These are phyloP conservation scores for Eretmocerus hayati DNA, from an alignment of 2,888 invertebrate species.

Conservation along the genomic window DNA sequence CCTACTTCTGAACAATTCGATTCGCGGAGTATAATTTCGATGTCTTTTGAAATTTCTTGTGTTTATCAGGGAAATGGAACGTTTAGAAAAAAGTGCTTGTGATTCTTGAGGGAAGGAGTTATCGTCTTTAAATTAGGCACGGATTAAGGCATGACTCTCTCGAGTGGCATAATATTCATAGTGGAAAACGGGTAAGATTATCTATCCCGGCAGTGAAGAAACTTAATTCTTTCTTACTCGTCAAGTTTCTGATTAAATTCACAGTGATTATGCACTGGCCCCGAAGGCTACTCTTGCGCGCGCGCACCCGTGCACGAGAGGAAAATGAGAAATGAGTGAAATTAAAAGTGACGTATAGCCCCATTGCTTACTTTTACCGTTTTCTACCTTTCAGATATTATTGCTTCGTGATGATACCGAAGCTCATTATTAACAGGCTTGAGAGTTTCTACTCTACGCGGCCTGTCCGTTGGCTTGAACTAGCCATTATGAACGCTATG, in stretches of 20 bases:
- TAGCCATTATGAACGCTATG: too few species aligned
- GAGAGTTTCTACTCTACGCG: too few species aligned
- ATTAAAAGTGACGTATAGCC: neutral
- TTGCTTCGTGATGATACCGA: too few species aligned
- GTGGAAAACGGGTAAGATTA: constrained; percentile 4
- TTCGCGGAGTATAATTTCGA: too few species aligned
- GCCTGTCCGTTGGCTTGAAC: too few species aligned
- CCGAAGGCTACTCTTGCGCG: too few species aligned
- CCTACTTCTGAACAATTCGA: too few species aligned
- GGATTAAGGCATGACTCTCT: constrained; percentile 5
- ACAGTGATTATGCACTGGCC: constrained; percentile 3
- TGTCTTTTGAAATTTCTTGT: too few species aligned
- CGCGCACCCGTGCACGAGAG: neutral
- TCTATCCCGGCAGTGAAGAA: neutral
- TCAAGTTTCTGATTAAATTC: constrained; percentile 6
- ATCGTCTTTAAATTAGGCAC: constrained; percentile 10
- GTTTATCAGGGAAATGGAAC: too few species aligned
- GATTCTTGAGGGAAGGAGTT: too few species aligned
- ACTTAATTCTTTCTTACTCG: constrained; percentile 4
- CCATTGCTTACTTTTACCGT: neutral
- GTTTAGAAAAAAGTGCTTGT: too few species aligned
- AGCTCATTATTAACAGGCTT: too few species aligned
- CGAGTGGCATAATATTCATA: constrained; percentile 5
- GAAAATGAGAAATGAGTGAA: neutral
- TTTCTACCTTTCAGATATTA: neutral